Evolutionary conservation across 1,140 invertebrate species (phyloP).

Genomic region (Maconellicoccus hirsutus): DNA sequence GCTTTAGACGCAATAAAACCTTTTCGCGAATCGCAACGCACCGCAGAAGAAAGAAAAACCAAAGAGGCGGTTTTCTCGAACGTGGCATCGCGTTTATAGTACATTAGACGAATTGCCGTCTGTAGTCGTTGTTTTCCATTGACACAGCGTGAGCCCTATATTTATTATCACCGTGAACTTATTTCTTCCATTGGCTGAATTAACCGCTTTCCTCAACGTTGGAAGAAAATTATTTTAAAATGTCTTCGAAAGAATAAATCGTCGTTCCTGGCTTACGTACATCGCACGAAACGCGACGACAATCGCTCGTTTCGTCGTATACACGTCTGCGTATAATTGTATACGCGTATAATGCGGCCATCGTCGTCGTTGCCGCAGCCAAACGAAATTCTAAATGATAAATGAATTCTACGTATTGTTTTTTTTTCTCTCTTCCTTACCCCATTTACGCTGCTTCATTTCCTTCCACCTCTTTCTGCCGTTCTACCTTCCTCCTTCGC

Average conservation of each 20-base stretch:
- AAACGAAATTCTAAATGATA: neutral
- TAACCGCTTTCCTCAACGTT: conserved; percentile 9
- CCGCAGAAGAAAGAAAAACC: too few relatives aligned
- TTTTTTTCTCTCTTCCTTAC: neutral
- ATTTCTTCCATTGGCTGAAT: conserved; percentile 19
- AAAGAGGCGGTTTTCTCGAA: too few relatives aligned
- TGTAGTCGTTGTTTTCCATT: neutral
- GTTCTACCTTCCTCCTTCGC: too few relatives aligned
- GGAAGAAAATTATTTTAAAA: conserved; percentile 21
- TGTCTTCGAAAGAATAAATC: conserved; percentile 17
- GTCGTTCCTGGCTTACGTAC: neutral
- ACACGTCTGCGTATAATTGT: too few relatives aligned
- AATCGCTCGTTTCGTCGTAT: too few relatives aligned
- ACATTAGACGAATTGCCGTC: neutral
- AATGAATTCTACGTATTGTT: conserved; percentile 14
- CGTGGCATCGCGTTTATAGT: neutral
- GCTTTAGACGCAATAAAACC: too few relatives aligned
- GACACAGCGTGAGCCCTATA: conserved; percentile 15
- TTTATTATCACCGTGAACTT: conserved; percentile 21
- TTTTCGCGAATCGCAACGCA: too few relatives aligned
- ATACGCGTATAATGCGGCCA: neutral
- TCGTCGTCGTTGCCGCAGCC: neutral
- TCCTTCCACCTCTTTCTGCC: too few relatives aligned
- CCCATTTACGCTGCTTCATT: too few relatives aligned
- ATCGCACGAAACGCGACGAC: too few relatives aligned